phyloP scores from a whole-genome alignment of 1,140 invertebrate genomes.

The Atta colombica region DNA sequence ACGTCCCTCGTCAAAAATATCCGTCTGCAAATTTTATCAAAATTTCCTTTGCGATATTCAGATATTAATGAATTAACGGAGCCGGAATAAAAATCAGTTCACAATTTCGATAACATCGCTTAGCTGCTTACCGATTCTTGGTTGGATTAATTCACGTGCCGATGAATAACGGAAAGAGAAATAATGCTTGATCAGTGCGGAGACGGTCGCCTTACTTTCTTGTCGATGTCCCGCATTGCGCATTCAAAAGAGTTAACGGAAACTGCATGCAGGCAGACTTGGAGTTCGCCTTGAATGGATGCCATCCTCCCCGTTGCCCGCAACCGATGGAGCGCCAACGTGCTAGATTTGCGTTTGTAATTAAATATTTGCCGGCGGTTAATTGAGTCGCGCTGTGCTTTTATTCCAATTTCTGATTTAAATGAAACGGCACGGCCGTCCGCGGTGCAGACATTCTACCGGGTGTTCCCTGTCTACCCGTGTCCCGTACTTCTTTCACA shows the following conservation, averaged over 20 bases:
- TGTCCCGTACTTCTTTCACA: slow-evolving; percentile 18
- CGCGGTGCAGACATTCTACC: slow-evolving; percentile 45
- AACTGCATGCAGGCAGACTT: slow-evolving; percentile 65
- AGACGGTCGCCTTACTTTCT: slow-evolving; percentile 57
- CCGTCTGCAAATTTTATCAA: neutral
- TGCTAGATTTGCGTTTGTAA: slow-evolving; percentile 75
- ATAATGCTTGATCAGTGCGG: slow-evolving; percentile 56
- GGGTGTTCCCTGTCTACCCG: slow-evolving; percentile 27
- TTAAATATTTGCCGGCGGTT: slow-evolving; percentile 77
- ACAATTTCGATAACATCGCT: slow-evolving; percentile 30
- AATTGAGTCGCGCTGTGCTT: slow-evolving; percentile 76
- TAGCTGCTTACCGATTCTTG: slow-evolving; percentile 36
- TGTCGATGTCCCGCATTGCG: slow-evolving; percentile 7
- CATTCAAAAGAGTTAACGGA: slow-evolving; percentile 65
- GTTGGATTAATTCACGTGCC: slow-evolving; percentile 64
- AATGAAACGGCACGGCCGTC: slow-evolving; percentile 68
- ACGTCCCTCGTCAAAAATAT: slow-evolving; percentile 18
- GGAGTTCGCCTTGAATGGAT: slow-evolving; percentile 66
- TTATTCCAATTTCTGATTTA: slow-evolving; percentile 76
- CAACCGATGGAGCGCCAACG: slow-evolving; percentile 69
- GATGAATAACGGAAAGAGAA: slow-evolving; percentile 71
- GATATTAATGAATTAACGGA: neutral
- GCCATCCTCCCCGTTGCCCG: slow-evolving; percentile 9
- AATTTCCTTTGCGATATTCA: neutral
- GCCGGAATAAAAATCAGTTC: neutral